Evolutionary conservation across 2,888 invertebrate species (phyloP).

Genomic region (Nephrotoma guestfalica): DNA sequence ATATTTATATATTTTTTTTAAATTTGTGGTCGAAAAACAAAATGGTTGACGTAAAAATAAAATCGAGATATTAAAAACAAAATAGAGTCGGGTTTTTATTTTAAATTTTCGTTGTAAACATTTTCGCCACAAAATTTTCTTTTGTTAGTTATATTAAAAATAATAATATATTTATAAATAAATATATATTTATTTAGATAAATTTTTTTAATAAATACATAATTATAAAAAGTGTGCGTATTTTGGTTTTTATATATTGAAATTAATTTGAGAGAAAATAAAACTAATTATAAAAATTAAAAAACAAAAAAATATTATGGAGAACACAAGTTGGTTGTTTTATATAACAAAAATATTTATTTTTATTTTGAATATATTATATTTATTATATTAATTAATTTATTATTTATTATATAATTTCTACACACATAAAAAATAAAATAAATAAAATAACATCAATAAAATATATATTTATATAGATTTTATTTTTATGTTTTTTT

Average conservation of each 20-base stretch:
- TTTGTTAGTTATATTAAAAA: not conserved
- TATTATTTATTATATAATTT: not conserved
- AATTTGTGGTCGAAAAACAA: not conserved
- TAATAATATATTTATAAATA: not conserved
- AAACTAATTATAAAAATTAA: not conserved
- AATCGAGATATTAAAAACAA: not conserved
- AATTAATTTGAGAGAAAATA: not conserved
- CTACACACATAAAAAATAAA: not conserved
- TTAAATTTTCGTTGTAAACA: not conserved
- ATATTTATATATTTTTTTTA: not conserved
- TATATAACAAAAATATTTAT: not conserved
- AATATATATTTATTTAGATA: not conserved
- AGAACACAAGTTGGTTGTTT: not conserved
- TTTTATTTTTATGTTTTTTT: not conserved
- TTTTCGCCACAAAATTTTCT: not conserved
- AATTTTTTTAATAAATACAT: not conserved
- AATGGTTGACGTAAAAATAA: not conserved
- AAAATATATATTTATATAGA: not conserved
- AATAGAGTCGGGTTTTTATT: not conserved
- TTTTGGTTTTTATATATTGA: not conserved
- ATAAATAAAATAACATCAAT: not conserved
- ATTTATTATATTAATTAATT: not conserved
- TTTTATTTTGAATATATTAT: not conserved
- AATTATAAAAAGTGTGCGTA: not conserved
- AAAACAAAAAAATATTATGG: not conserved